Evolutionary conservation across 2,888 invertebrate genomes (phyloP).

Genomic region (Bursaphelenchus okinawaensis): DNA sequence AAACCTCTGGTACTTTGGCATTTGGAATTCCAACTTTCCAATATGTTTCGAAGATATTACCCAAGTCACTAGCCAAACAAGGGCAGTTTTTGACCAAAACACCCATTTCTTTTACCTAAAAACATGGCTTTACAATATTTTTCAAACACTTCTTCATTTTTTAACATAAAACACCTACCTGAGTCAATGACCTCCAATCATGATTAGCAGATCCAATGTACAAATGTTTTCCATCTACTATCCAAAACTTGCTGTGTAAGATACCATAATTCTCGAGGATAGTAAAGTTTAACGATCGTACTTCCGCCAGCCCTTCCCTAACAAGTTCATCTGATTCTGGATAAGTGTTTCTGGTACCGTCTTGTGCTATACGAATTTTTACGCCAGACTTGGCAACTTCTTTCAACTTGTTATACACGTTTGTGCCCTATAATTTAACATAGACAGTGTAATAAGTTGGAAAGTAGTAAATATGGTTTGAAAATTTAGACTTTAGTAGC

Average conservation of each 20-base stretch:
- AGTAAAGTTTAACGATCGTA: conserved; percentile 39
- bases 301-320: conserved; percentile 33
- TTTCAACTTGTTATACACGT: conserved; percentile 36
- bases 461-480: too few relatives aligned
- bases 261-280: conserved; percentile 72
- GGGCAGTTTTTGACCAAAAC: conserved; percentile 75
- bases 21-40: conserved; percentile 47
- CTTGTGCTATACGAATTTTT: conserved; percentile 38
- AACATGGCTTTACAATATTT: conserved; percentile 4
- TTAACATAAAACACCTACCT: conserved; percentile 59
- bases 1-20: conserved; percentile 32
- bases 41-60: conserved; percentile 75
- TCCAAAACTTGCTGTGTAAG: conserved; percentile 88
- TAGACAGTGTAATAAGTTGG: not conserved
- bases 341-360: conserved; percentile 20
- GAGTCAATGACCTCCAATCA: conserved; percentile 70
- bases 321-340: conserved; percentile 31
- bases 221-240: conserved; percentile 78
- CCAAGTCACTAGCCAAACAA: conserved; percentile 75
- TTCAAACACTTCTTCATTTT: conserved; percentile 11
- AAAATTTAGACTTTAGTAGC: too few relatives aligned
- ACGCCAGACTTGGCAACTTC: conserved; percentile 35
- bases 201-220: conserved; percentile 85
- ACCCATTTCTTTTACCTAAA: conserved; percentile 70
- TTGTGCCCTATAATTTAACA: conserved; percentile 28